Base-by-base conservation (phyloP, 2,888 invertebrate species). In the Carabus problematicus region DNA sequence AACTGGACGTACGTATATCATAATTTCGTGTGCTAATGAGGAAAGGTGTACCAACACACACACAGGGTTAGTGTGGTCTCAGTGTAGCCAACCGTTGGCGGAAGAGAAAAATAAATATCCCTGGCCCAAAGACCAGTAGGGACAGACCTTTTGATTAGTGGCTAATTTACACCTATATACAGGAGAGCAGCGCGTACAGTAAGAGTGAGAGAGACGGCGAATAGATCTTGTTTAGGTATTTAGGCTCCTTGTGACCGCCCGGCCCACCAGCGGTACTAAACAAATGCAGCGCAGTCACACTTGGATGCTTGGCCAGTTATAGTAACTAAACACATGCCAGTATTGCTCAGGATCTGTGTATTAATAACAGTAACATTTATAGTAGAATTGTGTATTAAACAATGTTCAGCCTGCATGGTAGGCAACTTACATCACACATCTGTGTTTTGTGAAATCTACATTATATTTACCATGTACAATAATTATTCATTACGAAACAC, bases 21-120 rank as follows among this genome's bases (percentile, higher is more conserved):
- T 67, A 67, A 67, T 67, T 67, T 67, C 42, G 67, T 67, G 67
- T 67, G 67, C 52, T 67, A 67, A 67, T 67, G 67, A 67, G 67
- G 67, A 67, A 67, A 67, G 67, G 67, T 67, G 12, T 43, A 58
- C n/a, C n/a, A n/a, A n/a, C 6, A 29, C 29, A 29, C 29, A 29
- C 3, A 29, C 29, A 29, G 6, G 29, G 29, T 6, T 3, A 6
- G 29, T 29, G 6, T 3, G 29, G 29, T 29, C 6, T 39, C 59
- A 29, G 39, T 18, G 12, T 14, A 18, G 8, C 39, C 29, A n/a
- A 39, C 16, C 56, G 66, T 40, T 56, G 49, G 40, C 58, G 58
- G 47, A 47, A 56, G 59, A 66, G 58, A 66, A 66, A 66, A 66
- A 66, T 66, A 66, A 66, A 66, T 66, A 66, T 66, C 66, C 49